Evolutionary conservation across 1,140 invertebrate species (phyloP).

Genomic region (Leptopilina clavipes): DNA sequence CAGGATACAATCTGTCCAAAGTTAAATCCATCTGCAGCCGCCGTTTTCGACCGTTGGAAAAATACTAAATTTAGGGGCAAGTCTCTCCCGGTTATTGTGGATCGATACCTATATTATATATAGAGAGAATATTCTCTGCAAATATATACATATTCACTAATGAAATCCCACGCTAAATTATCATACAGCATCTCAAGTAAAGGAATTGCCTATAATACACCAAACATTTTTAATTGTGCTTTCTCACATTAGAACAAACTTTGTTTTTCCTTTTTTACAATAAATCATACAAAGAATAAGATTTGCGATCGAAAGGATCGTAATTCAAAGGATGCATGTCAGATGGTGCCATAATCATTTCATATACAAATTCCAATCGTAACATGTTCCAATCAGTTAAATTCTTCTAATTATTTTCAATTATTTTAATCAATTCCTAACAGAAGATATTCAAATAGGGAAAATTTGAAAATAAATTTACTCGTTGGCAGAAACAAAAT

Average conservation of each 20-base stretch:
- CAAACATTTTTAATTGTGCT: too few species aligned
- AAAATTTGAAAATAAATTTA: too few species aligned
- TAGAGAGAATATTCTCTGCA: neutral
- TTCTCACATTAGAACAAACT: too few species aligned
- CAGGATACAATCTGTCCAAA: neutral
- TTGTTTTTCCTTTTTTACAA: too few species aligned
- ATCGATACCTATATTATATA: neutral
- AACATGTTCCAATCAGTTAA: too few species aligned
- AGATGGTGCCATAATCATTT: constrained; percentile 18
- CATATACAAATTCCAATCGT: neutral
- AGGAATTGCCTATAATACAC: too few species aligned
- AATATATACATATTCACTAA: neutral
- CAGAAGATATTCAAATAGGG: too few species aligned
- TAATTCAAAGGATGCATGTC: neutral
- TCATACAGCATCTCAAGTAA: too few species aligned
- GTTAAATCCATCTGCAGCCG: constrained; percentile 23
- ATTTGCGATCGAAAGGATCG: neutral
- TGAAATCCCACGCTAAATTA: neutral
- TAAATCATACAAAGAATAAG: neutral
- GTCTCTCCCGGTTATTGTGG: neutral
- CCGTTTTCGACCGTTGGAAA: constrained; percentile 30
- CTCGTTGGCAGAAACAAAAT: too few species aligned
- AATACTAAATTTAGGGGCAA: neutral
- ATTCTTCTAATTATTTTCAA: too few species aligned
- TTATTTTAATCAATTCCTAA: too few species aligned